Evolutionary conservation across 2,888 invertebrate species (phyloP), one percentile per base, ranked within the genome.

Genomic region (Netelia virgata): DNA sequence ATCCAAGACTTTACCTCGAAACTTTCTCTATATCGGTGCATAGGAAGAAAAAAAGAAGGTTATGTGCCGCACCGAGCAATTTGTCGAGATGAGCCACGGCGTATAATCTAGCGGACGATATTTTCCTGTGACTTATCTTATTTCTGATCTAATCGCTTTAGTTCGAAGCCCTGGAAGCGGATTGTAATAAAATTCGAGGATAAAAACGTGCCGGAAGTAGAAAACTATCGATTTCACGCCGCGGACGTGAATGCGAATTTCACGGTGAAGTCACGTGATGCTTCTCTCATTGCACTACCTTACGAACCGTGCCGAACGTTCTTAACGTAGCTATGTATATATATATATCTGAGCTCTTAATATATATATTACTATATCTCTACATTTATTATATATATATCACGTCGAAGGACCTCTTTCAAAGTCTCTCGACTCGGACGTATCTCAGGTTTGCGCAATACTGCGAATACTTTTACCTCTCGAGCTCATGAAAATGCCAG

Each of bases 191-290:
- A 78, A 57, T 18, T 57, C 18, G 16, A 18, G 18, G 2, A 18
- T 5, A 57, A 57, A 18, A 57, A 57, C n/a, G 9, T 18, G 61
- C 70, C 78, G 70, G 78, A 78, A 78, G 78, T 78, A 41, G 41
- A 78, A 77, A 78, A 78, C 78, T 63, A 70, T 70, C 70, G 78
- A 78, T 78, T 78, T 70, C 78, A 70, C 63, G 78, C 20, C 61
- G 41, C 50, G n/a, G 41, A 78, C 50, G 63, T 14, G 36, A 50
- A 70, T 78, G 70, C 43, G 43, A 55, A 78, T 78, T 78, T 70
- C 78, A 78, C 70, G 78, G 78, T 28, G 50, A 50, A 50, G 16
- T 57, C 18, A 14, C 14, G 57, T 47, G 69, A 43, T 41, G 41
- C 41, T 53, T n/a, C 16, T 36, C 66, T n/a, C 69, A 43, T 43